phyloP scores from a whole-genome alignment of 1,140 invertebrate genomes.

The Phenacoccus solenopsis region DNA sequence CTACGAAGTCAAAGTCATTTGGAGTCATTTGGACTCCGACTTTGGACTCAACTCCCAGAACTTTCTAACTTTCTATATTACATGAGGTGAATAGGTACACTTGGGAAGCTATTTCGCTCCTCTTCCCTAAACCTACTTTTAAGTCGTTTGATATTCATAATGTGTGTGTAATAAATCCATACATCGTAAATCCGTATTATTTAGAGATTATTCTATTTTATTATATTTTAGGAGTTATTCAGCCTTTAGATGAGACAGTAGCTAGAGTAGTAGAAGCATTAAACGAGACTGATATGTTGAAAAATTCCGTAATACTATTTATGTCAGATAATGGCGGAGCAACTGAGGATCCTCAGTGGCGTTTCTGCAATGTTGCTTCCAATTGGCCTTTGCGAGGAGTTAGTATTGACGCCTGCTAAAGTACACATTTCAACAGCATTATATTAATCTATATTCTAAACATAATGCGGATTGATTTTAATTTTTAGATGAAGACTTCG shows the following conservation, averaged over 20 bases:
- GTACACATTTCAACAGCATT: no score
- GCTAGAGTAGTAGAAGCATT: constrained; percentile 48
- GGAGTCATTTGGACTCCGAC: no score
- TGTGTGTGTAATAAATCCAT: no score
- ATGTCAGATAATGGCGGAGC: constrained; percentile 48
- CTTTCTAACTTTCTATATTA: no score
- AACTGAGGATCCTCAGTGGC: constrained; percentile 31
- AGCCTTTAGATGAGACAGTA: constrained; percentile 54
- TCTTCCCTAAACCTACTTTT: no score
- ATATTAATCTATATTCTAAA: not conserved
- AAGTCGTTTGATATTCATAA: no score
- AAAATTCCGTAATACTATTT: constrained; percentile 46
- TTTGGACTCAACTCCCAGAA: no score
- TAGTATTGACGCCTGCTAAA: no score
- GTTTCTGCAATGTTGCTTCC: constrained; percentile 43
- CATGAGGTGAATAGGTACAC: no score
- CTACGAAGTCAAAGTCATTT: no score
- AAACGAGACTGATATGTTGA: constrained; percentile 40
- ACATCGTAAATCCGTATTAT: not conserved
- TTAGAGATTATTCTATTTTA: no score
- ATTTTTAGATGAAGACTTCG: constrained; percentile 7
- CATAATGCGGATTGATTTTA: not conserved
- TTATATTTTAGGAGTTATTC: constrained; percentile 47
- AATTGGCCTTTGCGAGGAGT: constrained; percentile 55
- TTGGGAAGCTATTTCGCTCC: no score